Percentiles rank a stretch among this genome's conserved stretches.
Evolutionary conservation across 1,140 invertebrate genomes (phyloP).

Genomic region (Anastrepha ludens): DNA sequence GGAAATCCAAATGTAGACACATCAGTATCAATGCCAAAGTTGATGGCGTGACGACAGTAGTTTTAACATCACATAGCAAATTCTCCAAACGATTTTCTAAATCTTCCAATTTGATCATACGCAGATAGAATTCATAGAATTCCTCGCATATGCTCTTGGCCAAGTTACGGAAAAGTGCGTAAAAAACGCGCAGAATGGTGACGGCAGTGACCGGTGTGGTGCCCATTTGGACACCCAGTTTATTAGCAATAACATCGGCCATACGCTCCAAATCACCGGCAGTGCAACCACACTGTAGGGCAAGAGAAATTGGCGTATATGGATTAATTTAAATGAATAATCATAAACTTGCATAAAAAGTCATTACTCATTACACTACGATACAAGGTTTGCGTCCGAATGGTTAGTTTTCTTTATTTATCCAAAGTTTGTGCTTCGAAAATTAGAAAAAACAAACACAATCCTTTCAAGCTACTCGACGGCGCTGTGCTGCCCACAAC

Average conservation of each 20-base stretch:
- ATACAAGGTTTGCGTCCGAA: neutral
- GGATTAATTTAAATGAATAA: neutral
- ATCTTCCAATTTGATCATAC: constrained; percentile 74
- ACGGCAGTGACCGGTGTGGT: constrained; percentile 79
- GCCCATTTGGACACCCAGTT: constrained; percentile 79
- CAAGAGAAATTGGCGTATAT: neutral
- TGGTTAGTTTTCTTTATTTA: too few species aligned
- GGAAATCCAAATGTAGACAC: constrained; percentile 79
- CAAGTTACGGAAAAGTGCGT: constrained; percentile 77
- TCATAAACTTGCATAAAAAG: neutral
- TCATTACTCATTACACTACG: neutral
- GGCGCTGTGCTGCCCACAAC: too few species aligned
- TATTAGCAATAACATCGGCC: constrained; percentile 82
- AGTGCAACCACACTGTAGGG: constrained; percentile 84
- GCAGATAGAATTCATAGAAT: constrained; percentile 75
- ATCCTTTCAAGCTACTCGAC: neutral
- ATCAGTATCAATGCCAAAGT: constrained; percentile 84
- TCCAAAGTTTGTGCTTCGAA: too few species aligned
- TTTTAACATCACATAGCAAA: constrained; percentile 81
- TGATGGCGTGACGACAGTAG: constrained; percentile 80
- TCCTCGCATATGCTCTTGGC: constrained; percentile 75
- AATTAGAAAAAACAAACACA: constrained; percentile 38
- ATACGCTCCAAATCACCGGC: constrained; percentile 83
- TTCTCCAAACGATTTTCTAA: constrained; percentile 82
- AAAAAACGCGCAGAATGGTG: constrained; percentile 81